phyloP scores from a whole-genome alignment of 2,113 vertebrate genomes.

The Chaetura pelagica region DNA sequence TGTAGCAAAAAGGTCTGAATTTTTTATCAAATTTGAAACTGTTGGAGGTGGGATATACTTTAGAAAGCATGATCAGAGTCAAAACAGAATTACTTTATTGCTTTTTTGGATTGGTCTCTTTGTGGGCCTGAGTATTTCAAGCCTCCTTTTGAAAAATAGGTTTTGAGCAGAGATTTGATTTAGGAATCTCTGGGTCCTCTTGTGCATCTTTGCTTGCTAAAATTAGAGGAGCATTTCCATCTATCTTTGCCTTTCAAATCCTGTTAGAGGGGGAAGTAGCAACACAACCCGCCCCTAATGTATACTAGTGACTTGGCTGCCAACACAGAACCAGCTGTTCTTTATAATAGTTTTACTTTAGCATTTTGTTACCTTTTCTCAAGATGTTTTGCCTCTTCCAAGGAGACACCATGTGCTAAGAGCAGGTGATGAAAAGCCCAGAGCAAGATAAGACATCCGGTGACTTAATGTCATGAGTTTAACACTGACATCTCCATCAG shows the following conservation, averaged over 20 bases:
- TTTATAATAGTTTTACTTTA: not conserved
- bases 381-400: not conserved
- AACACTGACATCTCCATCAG: not conserved
- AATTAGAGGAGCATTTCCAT: not conserved
- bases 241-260: conserved; percentile 12
- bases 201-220: not conserved
- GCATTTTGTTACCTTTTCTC: not conserved
- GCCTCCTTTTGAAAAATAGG: not conserved
- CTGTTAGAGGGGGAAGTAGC: conserved; percentile 3
- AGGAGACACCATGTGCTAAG: not conserved
- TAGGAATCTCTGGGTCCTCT: not conserved
- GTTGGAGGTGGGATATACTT: not conserved
- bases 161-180: not conserved
- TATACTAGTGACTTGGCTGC: not conserved
- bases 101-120: not conserved
- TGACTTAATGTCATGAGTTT: not conserved
- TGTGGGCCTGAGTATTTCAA: not conserved
- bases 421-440: not conserved
- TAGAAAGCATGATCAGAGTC: not conserved
- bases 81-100: not conserved
- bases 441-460: not conserved
- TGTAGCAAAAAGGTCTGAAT: not conserved
- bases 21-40: not conserved
- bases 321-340: conserved; percentile 9
- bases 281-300: not conserved